phyloP scores from a whole-genome alignment of 2,113 vertebrate genomes.

The Penelope pileata region DNA sequence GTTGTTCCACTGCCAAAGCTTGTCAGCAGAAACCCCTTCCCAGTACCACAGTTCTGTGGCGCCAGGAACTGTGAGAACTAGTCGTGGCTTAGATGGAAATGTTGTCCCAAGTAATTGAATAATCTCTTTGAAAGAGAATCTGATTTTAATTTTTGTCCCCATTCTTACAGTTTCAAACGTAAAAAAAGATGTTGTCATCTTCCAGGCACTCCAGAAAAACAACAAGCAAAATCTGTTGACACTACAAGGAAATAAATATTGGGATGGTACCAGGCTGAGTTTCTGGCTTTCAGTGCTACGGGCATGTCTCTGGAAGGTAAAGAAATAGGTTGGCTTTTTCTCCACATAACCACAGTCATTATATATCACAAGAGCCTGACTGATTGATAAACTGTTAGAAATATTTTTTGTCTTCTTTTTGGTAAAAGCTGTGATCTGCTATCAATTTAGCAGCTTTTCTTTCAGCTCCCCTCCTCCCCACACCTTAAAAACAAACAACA shows the following conservation, averaged over 20 bases:
- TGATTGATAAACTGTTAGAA: conserved; percentile 48
- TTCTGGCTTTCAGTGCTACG: neutral
- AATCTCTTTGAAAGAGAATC: neutral
- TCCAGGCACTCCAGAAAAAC: neutral
- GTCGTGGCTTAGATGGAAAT: neutral
- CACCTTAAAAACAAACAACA: conserved; percentile 26
- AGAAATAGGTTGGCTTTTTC: neutral
- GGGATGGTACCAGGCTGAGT: neutral
- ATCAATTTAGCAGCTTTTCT: conserved; percentile 59
- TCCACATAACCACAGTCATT: conserved; percentile 1
- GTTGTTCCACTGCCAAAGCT: neutral
- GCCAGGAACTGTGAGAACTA: neutral
- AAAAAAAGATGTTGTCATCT: neutral
- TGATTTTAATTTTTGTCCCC: neutral
- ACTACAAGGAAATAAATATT: neutral
- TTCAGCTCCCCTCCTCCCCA: neutral
- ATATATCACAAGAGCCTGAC: neutral
- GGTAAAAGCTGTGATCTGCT: conserved; percentile 52
- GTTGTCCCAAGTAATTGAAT: neutral
- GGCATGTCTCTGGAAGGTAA: conserved; percentile 11
- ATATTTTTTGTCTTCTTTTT: conserved; percentile 5
- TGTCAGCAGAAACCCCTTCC: neutral
- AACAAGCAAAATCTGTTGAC: neutral
- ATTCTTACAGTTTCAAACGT: neutral
- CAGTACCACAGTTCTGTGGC: neutral